Conservation (phyloP, 2,113 vertebrate genomes). For the Phyllostomus discolor region DNA sequence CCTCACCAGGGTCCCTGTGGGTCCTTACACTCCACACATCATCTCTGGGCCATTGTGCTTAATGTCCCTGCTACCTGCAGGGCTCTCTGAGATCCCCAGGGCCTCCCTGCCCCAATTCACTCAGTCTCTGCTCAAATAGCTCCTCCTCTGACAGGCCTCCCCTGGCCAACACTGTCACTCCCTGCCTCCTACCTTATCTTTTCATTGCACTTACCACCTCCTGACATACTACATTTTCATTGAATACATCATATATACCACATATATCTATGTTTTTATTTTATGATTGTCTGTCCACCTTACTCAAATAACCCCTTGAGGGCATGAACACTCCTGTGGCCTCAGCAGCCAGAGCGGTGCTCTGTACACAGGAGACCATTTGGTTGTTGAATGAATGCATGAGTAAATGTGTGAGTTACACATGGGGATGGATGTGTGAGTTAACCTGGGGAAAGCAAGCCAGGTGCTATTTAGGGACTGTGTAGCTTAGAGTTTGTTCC, state of each 20-base stretch:
- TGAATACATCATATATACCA: background rate
- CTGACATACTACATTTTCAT: background rate
- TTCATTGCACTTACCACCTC: background rate
- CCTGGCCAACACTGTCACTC: background rate
- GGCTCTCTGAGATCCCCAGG: background rate
- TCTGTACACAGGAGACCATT: background rate
- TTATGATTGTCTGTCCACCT: background rate
- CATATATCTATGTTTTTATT: background rate
- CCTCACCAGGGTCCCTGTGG: fast-evolving
- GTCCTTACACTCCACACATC: fast-evolving
- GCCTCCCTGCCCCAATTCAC: too few relatives aligned
- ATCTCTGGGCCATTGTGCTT: background rate
- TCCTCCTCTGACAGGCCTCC: background rate
- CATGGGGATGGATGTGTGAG: too few relatives aligned
- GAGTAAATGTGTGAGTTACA: background rate
- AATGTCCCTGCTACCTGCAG: background rate
- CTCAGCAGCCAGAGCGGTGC: background rate
- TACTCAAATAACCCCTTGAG: background rate
- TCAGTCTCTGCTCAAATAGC: background rate
- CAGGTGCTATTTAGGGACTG: background rate
- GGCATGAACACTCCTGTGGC: background rate
- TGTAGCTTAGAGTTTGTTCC: too few relatives aligned
- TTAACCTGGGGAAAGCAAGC: too few relatives aligned
- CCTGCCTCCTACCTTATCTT: background rate
- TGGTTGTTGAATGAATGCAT: background rate